Evolutionary conservation across 2,113 vertebrate species (phyloP), one percentile per base, ranked within the genome.

Genomic region (Tachuris rubrigastra): DNA sequence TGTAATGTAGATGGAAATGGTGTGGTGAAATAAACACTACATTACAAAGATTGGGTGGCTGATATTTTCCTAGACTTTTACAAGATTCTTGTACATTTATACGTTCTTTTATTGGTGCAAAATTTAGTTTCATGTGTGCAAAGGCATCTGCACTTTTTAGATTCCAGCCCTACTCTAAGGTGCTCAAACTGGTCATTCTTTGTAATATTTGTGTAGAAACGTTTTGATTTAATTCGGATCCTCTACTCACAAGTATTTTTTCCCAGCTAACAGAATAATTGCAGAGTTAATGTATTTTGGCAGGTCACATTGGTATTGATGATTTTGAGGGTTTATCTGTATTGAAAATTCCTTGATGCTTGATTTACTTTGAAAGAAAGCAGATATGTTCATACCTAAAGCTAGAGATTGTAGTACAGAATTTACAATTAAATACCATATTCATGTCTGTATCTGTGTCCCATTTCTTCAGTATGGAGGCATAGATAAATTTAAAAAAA

Each of bases 281-380:
- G 69, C 22, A 42, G 55, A 89, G 66, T 60, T 87, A 84, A 85
- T 79, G 41, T 69, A 37, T 88, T 92, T 79, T 87, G 78, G 62
- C 71, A 90, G 55, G 25, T 94, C 58, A 62, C 31, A 52, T 47
- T 79, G 74, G 2, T 49, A 91, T 14, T 85, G 87, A 85, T 75
- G 53, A 60, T 93, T 94, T 76, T 87, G 62, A 76, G 35, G 50
- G 14, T 25, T 89, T 89, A 89, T 71, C 35, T 72, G 5, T 53
- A 60, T 60, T 91, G 25, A 33, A 80, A 24, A 84, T 68, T 79
- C 53, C 67, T 66, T 77, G 39, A 23, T 72, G 37, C 39, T 74
- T 90, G 42, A 76, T 84, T 77, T 92, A 18, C 55, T 80, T 90
- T 63, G 60, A 94, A 89, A 73, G 28, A 94, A 94, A 85, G 31